A percentile compares a stretch with the other conserved stretches of the same genome.
Conservation (phyloP, 2,888 invertebrate genomes). For the Leptopilina myrica region DNA sequence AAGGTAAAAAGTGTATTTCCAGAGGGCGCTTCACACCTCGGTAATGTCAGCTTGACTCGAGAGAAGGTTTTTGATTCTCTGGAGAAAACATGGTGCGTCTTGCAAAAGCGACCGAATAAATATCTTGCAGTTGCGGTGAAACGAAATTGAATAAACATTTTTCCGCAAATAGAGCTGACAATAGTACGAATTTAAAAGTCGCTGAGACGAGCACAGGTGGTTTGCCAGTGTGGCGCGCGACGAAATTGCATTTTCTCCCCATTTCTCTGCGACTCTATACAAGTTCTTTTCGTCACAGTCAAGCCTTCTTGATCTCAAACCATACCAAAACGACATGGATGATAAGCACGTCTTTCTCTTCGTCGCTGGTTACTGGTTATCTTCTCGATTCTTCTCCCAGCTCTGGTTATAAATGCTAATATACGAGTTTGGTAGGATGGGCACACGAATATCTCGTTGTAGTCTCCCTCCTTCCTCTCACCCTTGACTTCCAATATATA, state of each 20-base stretch:
- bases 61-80: slow-evolving; percentile 10
- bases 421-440: slow-evolving; percentile 53
- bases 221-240: slow-evolving; percentile 63
- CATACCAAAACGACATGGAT: slow-evolving; percentile 42
- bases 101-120: slow-evolving; percentile 67
- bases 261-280: slow-evolving; percentile 34
- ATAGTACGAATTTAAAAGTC: slow-evolving; percentile 74
- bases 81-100: slow-evolving; percentile 47
- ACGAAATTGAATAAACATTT: slow-evolving; percentile 75
- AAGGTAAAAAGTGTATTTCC: not conserved
- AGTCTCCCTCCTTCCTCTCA: not conserved
- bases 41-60: slow-evolving; percentile 23
- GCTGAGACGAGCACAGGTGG: slow-evolving; percentile 70
- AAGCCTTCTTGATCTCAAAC: slow-evolving; percentile 30
- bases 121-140: slow-evolving; percentile 68
- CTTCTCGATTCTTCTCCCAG: slow-evolving; percentile 63
- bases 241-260: slow-evolving; percentile 71
- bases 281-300: slow-evolving; percentile 37
- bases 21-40: slow-evolving; percentile 2
- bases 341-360: slow-evolving; percentile 52
- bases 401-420: slow-evolving; percentile 72
- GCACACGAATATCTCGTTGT: slow-evolving; percentile 46
- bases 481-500: slow-evolving; percentile 37
- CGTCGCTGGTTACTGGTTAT: slow-evolving; percentile 59
- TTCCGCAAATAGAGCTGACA: slow-evolving; percentile 72